These are phyloP conservation scores for Oryzias woworae DNA, from an alignment of 2,113 vertebrate genomes.

Conservation along the genomic window DNA sequence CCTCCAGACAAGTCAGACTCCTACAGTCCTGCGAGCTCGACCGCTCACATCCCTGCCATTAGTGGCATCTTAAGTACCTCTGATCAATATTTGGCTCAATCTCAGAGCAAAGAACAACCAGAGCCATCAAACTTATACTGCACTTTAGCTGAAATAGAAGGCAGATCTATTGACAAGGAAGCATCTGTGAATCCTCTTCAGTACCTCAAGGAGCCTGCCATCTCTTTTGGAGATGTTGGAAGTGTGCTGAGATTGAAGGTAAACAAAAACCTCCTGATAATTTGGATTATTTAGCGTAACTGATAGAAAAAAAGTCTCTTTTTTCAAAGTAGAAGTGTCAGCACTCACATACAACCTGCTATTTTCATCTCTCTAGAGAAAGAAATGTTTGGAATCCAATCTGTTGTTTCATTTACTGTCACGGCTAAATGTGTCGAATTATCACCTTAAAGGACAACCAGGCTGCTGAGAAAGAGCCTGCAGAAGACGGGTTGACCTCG, in stretches of 20 bases:
- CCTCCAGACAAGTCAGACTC: constrained; percentile 43
- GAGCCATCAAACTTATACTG: constrained; percentile 32
- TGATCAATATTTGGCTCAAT: constrained; percentile 46
- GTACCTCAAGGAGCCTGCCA: constrained; percentile 55
- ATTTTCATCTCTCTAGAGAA: neutral
- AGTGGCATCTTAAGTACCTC: constrained; percentile 33
- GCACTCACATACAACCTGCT: too few species aligned
- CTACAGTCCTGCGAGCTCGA: constrained; percentile 39
- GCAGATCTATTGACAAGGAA: constrained; percentile 16
- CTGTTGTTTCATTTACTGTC: constrained; percentile 33
- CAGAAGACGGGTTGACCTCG: constrained; percentile 49
- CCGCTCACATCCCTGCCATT: constrained; percentile 42
- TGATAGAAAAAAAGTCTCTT: neutral
- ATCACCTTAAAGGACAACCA: constrained; percentile 75
- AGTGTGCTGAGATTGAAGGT: constrained; percentile 55
- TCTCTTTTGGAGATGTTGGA: constrained; percentile 37
- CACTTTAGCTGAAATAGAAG: constrained; percentile 29
- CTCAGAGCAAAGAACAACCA: constrained; percentile 11
- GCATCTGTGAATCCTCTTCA: constrained; percentile 41
- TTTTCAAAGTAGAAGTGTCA: neutral
- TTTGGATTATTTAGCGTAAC: neutral
- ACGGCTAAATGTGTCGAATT: constrained; percentile 41
- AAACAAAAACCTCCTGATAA: constrained; percentile 3
- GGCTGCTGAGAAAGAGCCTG: constrained; percentile 59
- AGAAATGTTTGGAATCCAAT: constrained; percentile 5